Conservation (phyloP, 2,888 invertebrate species). For the Aradus depressus region DNA sequence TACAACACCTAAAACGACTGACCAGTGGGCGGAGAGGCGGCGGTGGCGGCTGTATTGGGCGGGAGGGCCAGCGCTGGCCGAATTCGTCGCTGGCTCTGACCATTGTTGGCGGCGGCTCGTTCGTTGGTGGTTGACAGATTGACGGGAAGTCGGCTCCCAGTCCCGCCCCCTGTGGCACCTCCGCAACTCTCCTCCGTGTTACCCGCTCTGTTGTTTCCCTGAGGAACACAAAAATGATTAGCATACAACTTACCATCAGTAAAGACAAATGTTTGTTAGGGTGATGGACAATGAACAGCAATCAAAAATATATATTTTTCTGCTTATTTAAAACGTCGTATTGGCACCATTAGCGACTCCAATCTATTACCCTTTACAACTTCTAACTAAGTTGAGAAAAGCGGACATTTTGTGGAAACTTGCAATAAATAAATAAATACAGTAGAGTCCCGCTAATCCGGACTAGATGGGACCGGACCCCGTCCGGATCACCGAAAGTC, state of each 20-base stretch:
- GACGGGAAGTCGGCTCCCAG: slow-evolving; percentile 15
- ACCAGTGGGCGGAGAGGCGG: too few relatives aligned
- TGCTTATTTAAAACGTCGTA: neutral
- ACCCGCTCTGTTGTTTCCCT: slow-evolving; percentile 21
- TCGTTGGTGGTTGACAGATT: slow-evolving; percentile 19
- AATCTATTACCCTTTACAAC: neutral
- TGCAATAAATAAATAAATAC: too few relatives aligned
- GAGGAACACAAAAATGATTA: neutral
- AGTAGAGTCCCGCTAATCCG: too few relatives aligned
- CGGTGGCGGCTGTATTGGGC: slow-evolving; percentile 20
- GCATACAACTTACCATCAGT: neutral
- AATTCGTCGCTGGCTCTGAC: slow-evolving; percentile 8
- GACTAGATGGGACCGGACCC: too few relatives aligned
- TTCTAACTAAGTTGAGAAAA: too few relatives aligned
- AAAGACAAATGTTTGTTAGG: too few relatives aligned
- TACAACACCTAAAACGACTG: too few relatives aligned
- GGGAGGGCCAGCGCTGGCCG: slow-evolving; percentile 18
- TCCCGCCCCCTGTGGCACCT: slow-evolving; percentile 18
- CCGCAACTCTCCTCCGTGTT: slow-evolving; percentile 20
- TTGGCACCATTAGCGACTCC: neutral
- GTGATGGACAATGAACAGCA: too few relatives aligned
- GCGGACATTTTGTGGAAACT: too few relatives aligned
- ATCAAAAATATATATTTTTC: too few relatives aligned
- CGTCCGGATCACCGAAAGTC: too few relatives aligned
- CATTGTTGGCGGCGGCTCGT: slow-evolving; percentile 20